These are phyloP conservation scores for Gandaritis pyraliata DNA, from an alignment of 2,888 invertebrate species.

Conservation along the genomic window DNA sequence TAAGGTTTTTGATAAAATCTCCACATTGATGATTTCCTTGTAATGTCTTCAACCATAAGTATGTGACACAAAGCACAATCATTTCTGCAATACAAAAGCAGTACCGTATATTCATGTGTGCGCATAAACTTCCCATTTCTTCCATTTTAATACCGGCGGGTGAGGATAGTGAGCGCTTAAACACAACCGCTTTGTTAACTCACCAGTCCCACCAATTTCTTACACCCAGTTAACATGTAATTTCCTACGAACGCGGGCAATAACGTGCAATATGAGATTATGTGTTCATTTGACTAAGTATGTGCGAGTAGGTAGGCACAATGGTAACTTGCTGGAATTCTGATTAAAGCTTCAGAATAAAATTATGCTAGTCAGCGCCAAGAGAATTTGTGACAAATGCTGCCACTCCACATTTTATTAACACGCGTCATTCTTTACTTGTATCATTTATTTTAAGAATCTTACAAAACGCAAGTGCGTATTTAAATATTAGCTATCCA, in stretches of 20 bases:
- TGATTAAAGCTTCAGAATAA: constrained; percentile 1
- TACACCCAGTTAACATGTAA: constrained; percentile 46
- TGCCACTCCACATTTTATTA: not conserved
- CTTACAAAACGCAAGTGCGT: not conserved
- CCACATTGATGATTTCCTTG: constrained; percentile 35
- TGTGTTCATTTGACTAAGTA: constrained; percentile 26
- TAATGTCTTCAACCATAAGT: too few relatives aligned
- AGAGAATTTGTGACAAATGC: not conserved
- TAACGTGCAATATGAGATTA: constrained; percentile 28
- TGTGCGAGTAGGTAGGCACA: constrained; percentile 8
- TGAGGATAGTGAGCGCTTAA: constrained; percentile 48
- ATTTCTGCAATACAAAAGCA: not conserved
- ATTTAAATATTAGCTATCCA: constrained; percentile 8
- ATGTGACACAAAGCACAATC: too few relatives aligned
- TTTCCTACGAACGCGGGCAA: constrained; percentile 35
- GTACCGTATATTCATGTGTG: constrained; percentile 4
- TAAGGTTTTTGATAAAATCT: constrained; percentile 39
- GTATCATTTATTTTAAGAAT: not conserved
- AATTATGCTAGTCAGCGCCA: not conserved
- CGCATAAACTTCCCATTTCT: constrained; percentile 3
- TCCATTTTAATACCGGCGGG: constrained; percentile 42
- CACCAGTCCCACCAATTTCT: constrained; percentile 47
- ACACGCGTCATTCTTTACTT: too few relatives aligned
- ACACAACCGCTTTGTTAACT: constrained; percentile 53
- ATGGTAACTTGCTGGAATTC: constrained; percentile 4